Evolutionary conservation across 2,888 invertebrate species (phyloP).

Genomic region (Proisotoma minuta): DNA sequence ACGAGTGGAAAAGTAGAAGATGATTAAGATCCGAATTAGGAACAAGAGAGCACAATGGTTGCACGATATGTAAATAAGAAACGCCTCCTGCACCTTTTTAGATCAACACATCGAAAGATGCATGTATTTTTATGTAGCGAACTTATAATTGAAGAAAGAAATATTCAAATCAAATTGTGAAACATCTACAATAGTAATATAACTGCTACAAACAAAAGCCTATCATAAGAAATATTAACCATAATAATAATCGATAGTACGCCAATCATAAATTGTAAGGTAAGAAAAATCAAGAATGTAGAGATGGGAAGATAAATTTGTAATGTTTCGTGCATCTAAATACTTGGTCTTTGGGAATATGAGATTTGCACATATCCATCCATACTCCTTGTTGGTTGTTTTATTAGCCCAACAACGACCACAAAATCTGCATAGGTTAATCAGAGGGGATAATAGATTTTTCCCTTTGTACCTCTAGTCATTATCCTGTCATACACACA

Average conservation of each 20-base stretch:
- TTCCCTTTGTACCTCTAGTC: conserved; percentile 43
- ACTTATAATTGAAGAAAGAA: neutral
- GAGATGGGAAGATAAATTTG: neutral
- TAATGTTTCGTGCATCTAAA: neutral
- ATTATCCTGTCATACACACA: conserved; percentile 46
- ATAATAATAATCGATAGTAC: conserved; percentile 3
- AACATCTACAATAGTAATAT: neutral
- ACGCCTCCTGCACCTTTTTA: conserved; percentile 34
- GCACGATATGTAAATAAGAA: conserved; percentile 41
- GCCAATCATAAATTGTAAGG: conserved; percentile 12
- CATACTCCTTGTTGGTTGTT: conserved; percentile 14
- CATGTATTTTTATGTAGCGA: conserved; percentile 19
- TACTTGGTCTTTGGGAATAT: neutral
- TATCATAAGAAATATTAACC: neutral
- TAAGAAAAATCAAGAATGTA: conserved; percentile 3
- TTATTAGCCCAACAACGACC: conserved; percentile 6
- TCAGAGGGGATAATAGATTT: conserved; percentile 47
- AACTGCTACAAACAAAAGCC: neutral
- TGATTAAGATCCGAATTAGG: conserved; percentile 42
- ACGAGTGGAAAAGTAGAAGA: conserved; percentile 25
- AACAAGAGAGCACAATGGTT: conserved; percentile 22
- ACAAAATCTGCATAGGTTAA: conserved; percentile 41
- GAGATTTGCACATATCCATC: neutral
- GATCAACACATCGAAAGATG: conserved; percentile 42
- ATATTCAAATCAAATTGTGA: neutral